Percentiles rank a stretch among this genome's conserved stretches.
Conservation (phyloP, 2,113 vertebrate genomes). For the Aspidoscelis tigris region DNA sequence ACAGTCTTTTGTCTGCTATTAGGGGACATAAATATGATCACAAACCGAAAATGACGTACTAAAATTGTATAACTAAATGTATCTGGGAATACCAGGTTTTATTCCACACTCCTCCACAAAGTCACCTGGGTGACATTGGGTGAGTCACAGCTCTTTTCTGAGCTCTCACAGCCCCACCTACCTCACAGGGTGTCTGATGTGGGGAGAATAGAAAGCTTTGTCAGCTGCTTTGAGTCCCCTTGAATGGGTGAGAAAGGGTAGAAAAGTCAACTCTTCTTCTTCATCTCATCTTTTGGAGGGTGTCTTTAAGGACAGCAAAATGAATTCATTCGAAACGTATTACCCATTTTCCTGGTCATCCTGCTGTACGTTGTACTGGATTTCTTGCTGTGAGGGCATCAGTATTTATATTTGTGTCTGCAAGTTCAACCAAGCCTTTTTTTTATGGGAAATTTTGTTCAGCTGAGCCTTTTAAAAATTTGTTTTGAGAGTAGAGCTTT, state of each 20-base stretch:
- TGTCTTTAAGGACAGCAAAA: background rate
- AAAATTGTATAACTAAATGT: no score
- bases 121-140: no score
- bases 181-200: no score
- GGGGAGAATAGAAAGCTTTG: no score
- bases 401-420: background rate
- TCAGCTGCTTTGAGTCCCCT: no score
- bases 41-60: background rate
- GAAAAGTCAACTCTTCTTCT: no score
- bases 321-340: background rate
- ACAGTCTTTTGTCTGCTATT: background rate
- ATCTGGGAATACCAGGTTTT: no score
- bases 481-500: no score
- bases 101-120: no score
- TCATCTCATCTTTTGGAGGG: background rate
- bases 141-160: no score
- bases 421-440: background rate
- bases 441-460: constrained; percentile 21
- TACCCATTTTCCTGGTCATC: background rate
- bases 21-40: background rate
- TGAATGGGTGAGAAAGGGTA: no score
- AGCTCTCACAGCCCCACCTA: no score
- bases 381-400: background rate
- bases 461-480: background rate
- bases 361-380: background rate